A percentile compares a stretch with the other conserved stretches of the same genome.
Conservation (phyloP, 1,140 invertebrate species). For the Drosophila lacertosa region DNA sequence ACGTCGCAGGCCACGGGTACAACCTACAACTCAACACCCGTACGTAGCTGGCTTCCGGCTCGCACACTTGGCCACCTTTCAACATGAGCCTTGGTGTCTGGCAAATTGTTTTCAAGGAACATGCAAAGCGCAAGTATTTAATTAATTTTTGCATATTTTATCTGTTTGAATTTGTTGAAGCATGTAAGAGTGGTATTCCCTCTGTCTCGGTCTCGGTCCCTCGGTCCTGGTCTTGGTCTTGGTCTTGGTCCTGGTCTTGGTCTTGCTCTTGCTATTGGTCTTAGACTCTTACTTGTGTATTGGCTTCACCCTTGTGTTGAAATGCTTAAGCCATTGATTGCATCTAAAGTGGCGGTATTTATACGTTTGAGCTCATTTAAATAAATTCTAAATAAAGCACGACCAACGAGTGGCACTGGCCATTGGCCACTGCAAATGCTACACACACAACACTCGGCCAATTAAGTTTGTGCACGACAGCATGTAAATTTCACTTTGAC, state of each 20-base stretch:
- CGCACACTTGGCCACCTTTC: conserved; percentile 65
- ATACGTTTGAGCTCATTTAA: conserved; percentile 77
- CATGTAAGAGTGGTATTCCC: conserved; percentile 65
- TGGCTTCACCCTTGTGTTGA: conserved; percentile 64
- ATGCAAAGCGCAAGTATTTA: conserved; percentile 82
- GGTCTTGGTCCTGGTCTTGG: background rate
- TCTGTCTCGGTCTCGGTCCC: background rate
- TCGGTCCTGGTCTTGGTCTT: background rate
- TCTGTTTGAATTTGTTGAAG: conserved; percentile 82
- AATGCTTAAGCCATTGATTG: conserved; percentile 81
- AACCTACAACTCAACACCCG: conserved; percentile 50
- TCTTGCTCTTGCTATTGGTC: background rate
- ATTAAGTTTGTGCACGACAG: conserved; percentile 56
- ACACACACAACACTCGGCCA: conserved; percentile 47
- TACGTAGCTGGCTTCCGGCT: conserved; percentile 46
- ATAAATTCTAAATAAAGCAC: conserved; percentile 81
- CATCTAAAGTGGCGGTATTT: conserved; percentile 80
- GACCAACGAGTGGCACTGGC: conserved; percentile 23
- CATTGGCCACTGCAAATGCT: conserved; percentile 21
- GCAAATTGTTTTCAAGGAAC: conserved; percentile 82
- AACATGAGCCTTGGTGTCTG: conserved; percentile 81
- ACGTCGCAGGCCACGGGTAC: conserved; percentile 61
- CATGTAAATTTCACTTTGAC: conserved; percentile 45
- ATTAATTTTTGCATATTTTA: conserved; percentile 83
- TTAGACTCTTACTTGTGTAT: conserved; percentile 41